These are phyloP conservation scores for Melinopterus prodromus DNA, from an alignment of 2,888 invertebrate species.

Conservation along the genomic window DNA sequence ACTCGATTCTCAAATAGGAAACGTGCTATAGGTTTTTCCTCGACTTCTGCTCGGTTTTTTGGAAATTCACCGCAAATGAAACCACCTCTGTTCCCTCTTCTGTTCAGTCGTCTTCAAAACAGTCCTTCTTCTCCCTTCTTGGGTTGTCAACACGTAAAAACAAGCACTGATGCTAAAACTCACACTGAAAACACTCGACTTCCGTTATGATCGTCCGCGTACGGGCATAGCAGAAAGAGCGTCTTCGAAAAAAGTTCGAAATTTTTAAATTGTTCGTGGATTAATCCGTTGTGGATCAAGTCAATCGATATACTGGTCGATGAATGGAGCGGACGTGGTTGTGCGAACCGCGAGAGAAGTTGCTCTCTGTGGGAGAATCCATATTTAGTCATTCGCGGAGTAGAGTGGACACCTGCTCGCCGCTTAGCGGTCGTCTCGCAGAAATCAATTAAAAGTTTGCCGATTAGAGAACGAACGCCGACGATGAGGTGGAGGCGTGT, in stretches of 20 bases:
- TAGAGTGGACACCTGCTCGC: constrained; percentile 29
- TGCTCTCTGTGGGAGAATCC: constrained; percentile 41
- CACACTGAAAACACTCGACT: constrained; percentile 16
- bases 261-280: constrained; percentile 13
- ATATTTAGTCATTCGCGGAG: constrained; percentile 44
- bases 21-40: constrained; percentile 8
- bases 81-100: background rate
- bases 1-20: background rate
- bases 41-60: background rate
- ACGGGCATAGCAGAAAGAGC: constrained; percentile 32
- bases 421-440: constrained; percentile 30
- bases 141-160: background rate
- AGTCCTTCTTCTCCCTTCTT: constrained; percentile 10
- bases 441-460: constrained; percentile 32
- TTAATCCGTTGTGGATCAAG: constrained; percentile 31
- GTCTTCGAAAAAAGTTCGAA: constrained; percentile 21
- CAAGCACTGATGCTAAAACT: constrained; percentile 6
- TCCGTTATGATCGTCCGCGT: constrained; percentile 24
- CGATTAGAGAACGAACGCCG: constrained; percentile 33
- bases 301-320: constrained; percentile 42
- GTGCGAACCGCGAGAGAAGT: constrained; percentile 33
- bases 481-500: background rate
- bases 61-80: background rate
- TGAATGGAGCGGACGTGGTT: constrained; percentile 41
- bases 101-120: constrained; percentile 13